These are phyloP conservation scores for Mus minutoides DNA, from an alignment of 2,797 vertebrate species.

Conservation along the genomic window DNA sequence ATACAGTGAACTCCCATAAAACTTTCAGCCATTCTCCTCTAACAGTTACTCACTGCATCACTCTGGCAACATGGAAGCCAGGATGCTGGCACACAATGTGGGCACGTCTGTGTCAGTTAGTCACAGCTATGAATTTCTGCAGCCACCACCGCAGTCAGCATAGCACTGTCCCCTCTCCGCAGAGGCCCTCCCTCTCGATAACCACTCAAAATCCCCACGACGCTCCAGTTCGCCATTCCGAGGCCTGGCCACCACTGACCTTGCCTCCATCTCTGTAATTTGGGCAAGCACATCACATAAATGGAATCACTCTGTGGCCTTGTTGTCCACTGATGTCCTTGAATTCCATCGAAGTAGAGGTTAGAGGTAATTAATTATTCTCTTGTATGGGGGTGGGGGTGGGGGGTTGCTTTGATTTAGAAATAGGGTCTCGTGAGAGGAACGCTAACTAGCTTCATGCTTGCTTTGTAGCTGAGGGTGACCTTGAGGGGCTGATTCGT, in stretches of 20 bases:
- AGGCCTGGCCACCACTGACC: background rate
- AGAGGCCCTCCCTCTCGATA: background rate
- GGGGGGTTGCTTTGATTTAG: background rate
- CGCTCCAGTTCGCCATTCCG: background rate
- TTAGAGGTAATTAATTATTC: background rate
- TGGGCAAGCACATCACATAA: slow-evolving; percentile 36
- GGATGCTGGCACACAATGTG: background rate
- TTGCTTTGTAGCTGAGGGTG: background rate
- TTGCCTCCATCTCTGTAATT: slow-evolving; percentile 7
- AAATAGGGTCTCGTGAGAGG: background rate
- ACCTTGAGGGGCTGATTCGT: background rate
- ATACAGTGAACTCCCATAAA: background rate
- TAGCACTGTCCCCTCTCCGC: background rate
- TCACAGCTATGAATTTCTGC: background rate
- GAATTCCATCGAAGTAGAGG: background rate
- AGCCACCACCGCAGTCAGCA: background rate
- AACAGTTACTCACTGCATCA: background rate
- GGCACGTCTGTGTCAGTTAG: slow-evolving; percentile 13
- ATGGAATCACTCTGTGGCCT: slow-evolving; percentile 4
- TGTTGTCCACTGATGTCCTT: background rate
- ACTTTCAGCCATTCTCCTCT: background rate
- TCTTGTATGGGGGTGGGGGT: background rate
- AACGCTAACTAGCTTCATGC: background rate
- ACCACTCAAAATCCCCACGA: background rate
- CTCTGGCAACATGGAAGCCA: background rate